Base-by-base conservation (phyloP, 1,140 invertebrate species). In the Drosophila grimshawi region DNA sequence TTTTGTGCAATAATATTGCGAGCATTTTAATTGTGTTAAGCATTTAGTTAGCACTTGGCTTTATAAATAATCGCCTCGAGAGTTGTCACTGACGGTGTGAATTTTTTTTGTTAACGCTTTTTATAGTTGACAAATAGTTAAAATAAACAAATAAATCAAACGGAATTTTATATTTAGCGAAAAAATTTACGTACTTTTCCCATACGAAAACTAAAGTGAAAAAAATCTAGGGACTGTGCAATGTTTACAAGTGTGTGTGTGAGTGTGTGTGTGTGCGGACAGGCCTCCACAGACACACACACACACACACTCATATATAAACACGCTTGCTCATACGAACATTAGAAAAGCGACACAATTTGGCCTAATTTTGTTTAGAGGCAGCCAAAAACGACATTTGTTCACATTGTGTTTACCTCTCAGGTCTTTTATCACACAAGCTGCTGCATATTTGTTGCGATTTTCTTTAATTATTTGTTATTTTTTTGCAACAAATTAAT, bases 361-460 rank as follows among this genome's bases (percentile, higher is more conserved):
- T 74, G 70, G 52, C 82, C 82, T 67, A 76, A 76, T 86, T 86
- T 52, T 37, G 35, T 52, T 57, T n/a, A 19, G 19, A 43, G 35
- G 27, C 30, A 30, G 11, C 37, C 11, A 65, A 61, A 19, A 52
- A 49, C 69, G 35, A 63, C 51, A 78, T 69, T 76, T 41, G 66
- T 63, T 39, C 64, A 53, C 29, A 76, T 37, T 35, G 39, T 32
- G n/a, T 43, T 69, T 69, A 69, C 66, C 57, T 69, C 30, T 51
- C 10, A 5, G 11, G 43, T 69, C 43, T 55, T 45, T 37, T 19
- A 32, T 10, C 5, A 30, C 65, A 57, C 43, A 30, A 43, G 3
- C 5, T 48, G 1, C 27, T 29, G 7, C 53, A 45, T 10, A 7
- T 19, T 51, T 64, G 5, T 19, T 43, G 4, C 5, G 11, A 51